Evolutionary conservation across 2,113 vertebrate species (phyloP), one percentile per base, ranked within the genome.

Genomic region (Cephalophus harveyi): DNA sequence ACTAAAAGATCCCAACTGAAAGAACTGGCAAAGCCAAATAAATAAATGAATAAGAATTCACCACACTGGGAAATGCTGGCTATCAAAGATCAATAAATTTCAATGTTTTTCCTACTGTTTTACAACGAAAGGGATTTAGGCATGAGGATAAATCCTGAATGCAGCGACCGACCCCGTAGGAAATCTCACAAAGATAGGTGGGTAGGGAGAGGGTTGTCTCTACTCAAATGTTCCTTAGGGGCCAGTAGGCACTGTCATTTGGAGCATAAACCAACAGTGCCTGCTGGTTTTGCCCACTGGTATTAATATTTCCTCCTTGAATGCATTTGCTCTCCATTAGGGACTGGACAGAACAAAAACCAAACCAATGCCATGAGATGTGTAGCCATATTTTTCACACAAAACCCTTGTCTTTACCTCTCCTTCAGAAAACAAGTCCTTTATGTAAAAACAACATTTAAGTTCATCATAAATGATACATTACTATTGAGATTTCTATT

Each of bases 381-480:
- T 11, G 23, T 7, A 4, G 25, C 25, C 46, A 10, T 33, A 54
- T 27, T 55, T 89, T 87, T 36, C 64, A 82, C 40, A 36, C 27
- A 84, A 89, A 97, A 3, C 36, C 52, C 9, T 33, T 36, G 28
- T 67, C 23, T 64, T 81, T 67, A 48, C 50, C 23, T 30, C 21
- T 91, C 54, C 64, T 60, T 48, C 76, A 88, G 48, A 62, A 96
- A 90, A 85, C 55, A 95, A 95, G 59, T 71, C n/a, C 71, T 96
- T 92, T 87, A 40, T 55, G 12, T 55, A 90, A 92, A 87, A 92
- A 71, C 6, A 76, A 52, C 54, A 93, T 89, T 85, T 50, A 89
- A 90, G n/a, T 12, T 81, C 54, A 76, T 87, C 74, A 92, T 11
- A 96, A 95, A 76, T 87, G 52, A 85, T 71, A 76, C 17, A 50